Evolutionary conservation across 2,113 vertebrate species (phyloP).

Genomic region (Takifugu bimaculatus): DNA sequence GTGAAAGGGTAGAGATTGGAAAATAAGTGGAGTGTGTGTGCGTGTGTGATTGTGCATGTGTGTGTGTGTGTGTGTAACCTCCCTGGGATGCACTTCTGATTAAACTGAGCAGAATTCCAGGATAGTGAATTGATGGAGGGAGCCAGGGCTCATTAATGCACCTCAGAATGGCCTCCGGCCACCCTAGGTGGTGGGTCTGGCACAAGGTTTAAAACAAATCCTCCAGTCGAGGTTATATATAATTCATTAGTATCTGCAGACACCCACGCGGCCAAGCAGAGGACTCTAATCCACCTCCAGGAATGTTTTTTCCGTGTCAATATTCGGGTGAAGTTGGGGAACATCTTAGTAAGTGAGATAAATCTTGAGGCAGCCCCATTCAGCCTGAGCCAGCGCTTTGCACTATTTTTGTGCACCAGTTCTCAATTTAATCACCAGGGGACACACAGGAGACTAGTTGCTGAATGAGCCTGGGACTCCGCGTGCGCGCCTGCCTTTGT

Average conservation of each 20-base stretch:
- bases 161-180: constrained; percentile 33
- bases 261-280: neutral
- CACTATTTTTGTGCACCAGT: constrained; percentile 43
- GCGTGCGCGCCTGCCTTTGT: constrained; percentile 1
- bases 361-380: constrained; percentile 27
- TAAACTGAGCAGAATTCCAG: constrained; percentile 55
- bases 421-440: constrained; percentile 27
- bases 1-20: constrained; percentile 51
- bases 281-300: constrained; percentile 13
- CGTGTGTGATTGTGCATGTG: constrained; percentile 16
- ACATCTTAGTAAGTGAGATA: constrained; percentile 29
- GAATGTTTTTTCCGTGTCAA: constrained; percentile 17
- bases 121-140: constrained; percentile 18
- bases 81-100: constrained; percentile 36
- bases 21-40: constrained; percentile 6
- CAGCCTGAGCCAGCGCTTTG: constrained; percentile 3
- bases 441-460: constrained; percentile 35
- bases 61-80: constrained; percentile 26
- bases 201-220: constrained; percentile 22
- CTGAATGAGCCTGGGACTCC: constrained; percentile 46
- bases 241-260: constrained; percentile 39
- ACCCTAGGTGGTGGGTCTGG: neutral
- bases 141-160: constrained; percentile 48
- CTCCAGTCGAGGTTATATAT: constrained; percentile 37
- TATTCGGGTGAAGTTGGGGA: constrained; percentile 26